Base-by-base conservation (phyloP, 2,888 invertebrate species). In the Dryadula phaetusa region DNA sequence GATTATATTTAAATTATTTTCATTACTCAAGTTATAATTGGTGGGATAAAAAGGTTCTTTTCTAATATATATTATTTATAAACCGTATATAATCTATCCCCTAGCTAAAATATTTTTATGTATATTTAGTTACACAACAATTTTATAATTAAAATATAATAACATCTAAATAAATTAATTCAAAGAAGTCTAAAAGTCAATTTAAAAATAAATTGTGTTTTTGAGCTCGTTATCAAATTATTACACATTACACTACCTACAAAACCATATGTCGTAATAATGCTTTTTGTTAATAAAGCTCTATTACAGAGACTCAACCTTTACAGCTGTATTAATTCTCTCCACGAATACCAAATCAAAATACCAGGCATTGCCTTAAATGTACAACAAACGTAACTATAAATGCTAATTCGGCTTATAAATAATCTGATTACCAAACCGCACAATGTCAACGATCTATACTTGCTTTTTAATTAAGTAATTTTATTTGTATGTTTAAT, bases 281-380 rank as follows among this genome's bases (percentile, higher is more conserved):
- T 18, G 16, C n/a, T 46, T 12, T 54, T 18, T 14, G 2, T 20
- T 34, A 34, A 16, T 14, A 34, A 34, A 18, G 14, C 34, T 53
- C 16, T n/a, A 56, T 56, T 58, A 58, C 8, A 8, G 22, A 37
- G 18, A n/a, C n/a, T 14, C 58, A 49, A 60, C 58, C 58, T 60
- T 60, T 60, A 60, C 58, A 44, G 12, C 42, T 16, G 16, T 44
- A 44, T 25, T 60, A 44, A 60, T 60, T 44, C 44, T 16, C 8
- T 28, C 44, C 10, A 60, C 28, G 16, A 60, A 44, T 44, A 42
- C 58, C 62, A 52, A 69, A 69, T 66, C 60, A 66, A 63, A 69
- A 69, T 66, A 66, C 69, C 69, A 44, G 62, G 37, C 69, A 52
- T 25, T 46, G 37, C 63, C 56, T 69, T 61, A 62, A 64, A 64